These are phyloP conservation scores for Scomber scombrus DNA, from an alignment of 2,113 vertebrate species.

Conservation along the genomic window DNA sequence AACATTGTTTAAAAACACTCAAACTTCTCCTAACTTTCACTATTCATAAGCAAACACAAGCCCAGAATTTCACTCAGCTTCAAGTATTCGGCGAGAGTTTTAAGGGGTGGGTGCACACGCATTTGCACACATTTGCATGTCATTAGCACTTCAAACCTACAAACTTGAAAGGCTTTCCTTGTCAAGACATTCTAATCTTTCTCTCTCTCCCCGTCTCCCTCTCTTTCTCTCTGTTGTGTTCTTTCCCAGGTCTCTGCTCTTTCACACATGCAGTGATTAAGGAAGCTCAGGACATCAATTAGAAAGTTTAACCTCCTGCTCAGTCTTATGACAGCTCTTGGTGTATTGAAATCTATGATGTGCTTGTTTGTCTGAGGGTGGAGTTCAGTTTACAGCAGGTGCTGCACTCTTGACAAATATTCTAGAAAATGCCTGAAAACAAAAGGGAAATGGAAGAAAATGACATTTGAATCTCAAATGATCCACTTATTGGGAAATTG, in stretches of 20 bases:
- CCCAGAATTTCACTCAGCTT: conserved; percentile 56
- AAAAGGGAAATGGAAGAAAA: neutral
- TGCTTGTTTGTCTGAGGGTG: neutral
- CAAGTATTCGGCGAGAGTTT: conserved; percentile 61
- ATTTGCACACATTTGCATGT: conserved; percentile 83
- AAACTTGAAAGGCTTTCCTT: conserved; percentile 82
- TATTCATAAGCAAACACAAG: conserved; percentile 77
- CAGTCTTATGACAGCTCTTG: conserved; percentile 43
- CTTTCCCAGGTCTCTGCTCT: conserved; percentile 55
- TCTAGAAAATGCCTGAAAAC: neutral
- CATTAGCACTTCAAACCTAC: conserved; percentile 84
- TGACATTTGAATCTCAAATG: neutral
- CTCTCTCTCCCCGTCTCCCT: conserved; percentile 43
- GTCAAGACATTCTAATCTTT: conserved; percentile 78
- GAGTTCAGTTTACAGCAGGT: neutral
- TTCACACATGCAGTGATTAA: conserved; percentile 67
- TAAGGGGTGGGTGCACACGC: conserved; percentile 65
- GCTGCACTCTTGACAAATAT: neutral
- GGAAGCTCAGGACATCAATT: conserved; percentile 68
- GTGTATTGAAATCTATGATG: conserved; percentile 8
- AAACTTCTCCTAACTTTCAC: conserved; percentile 68
- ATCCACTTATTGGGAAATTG: neutral
- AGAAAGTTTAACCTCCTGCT: conserved; percentile 67
- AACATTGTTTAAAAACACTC: conserved; percentile 43
- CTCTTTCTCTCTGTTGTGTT: conserved; percentile 20